Conservation (phyloP, 2,888 invertebrate species). For the Melanophora roralis region DNA sequence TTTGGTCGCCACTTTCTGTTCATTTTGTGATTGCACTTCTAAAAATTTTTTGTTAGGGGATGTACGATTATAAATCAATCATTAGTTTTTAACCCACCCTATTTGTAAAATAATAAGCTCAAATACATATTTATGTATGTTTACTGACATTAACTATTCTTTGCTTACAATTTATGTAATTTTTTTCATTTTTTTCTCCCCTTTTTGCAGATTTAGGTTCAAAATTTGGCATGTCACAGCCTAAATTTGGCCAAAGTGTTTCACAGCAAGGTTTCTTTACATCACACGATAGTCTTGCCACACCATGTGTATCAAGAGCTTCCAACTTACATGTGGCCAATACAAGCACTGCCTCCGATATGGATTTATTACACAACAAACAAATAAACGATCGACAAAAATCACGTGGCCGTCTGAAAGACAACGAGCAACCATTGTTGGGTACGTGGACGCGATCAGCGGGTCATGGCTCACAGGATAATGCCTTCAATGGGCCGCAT, state of each 20-base stretch:
- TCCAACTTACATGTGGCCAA: constrained; percentile 78
- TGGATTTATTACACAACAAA: constrained; percentile 82
- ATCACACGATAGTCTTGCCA: constrained; percentile 86
- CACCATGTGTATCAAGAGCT: constrained; percentile 82
- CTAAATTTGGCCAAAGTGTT: constrained; percentile 77
- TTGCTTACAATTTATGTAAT: no score
- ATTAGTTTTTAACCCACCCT: no score
- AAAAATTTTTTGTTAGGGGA: no score
- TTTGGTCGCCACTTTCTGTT: no score
- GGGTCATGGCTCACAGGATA: constrained; percentile 78
- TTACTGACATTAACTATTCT: no score
- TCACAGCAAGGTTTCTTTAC: constrained; percentile 83
- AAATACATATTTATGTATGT: no score
- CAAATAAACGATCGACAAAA: constrained; percentile 77
- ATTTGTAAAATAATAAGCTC: no score
- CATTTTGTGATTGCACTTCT: no score
- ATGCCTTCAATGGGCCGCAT: constrained; percentile 79
- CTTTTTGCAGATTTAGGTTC: constrained; percentile 83
- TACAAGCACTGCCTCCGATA: constrained; percentile 82
- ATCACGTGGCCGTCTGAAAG: constrained; percentile 82
- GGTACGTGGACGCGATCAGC: constrained; percentile 82
- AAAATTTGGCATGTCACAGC: constrained; percentile 85
- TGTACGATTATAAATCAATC: no score
- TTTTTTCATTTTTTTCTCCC: constrained; percentile 42
- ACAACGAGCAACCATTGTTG: constrained; percentile 85